Percentiles rank a stretch among this genome's conserved stretches.
Evolutionary conservation across 2,888 invertebrate species (phyloP).

Genomic region (Microctonus aethiopoides): DNA sequence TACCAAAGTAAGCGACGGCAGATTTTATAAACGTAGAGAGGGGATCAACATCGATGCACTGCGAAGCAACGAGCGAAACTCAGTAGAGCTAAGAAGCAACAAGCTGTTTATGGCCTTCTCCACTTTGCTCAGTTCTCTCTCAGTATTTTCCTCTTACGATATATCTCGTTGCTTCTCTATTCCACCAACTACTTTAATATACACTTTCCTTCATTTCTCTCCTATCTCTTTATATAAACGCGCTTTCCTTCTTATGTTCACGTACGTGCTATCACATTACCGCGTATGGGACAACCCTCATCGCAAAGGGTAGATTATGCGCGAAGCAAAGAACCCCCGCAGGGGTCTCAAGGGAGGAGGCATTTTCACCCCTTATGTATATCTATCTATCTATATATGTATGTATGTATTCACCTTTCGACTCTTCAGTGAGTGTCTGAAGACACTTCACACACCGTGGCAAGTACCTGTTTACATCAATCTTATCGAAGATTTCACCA

Average conservation of each 20-base stretch:
- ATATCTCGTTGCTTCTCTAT: constrained; percentile 1
- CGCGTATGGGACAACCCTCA: constrained; percentile 22
- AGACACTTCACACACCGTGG: constrained; percentile 49
- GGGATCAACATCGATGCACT: constrained; percentile 46
- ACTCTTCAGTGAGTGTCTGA: constrained; percentile 38
- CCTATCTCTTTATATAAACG: constrained; percentile 9
- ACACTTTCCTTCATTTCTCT: not conserved
- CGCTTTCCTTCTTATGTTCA: constrained; percentile 43
- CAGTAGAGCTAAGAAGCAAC: constrained; percentile 60
- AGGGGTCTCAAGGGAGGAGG: constrained; percentile 38
- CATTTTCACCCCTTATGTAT: constrained; percentile 28
- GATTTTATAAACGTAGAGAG: no score
- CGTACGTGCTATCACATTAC: constrained; percentile 21
- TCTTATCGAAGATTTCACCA: constrained; percentile 61
- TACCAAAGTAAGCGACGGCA: constrained; percentile 40
- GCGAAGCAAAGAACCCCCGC: constrained; percentile 50
- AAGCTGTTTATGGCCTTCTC: constrained; percentile 64
- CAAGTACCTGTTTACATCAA: constrained; percentile 63
- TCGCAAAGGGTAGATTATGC: constrained; percentile 25
- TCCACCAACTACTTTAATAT: not conserved
- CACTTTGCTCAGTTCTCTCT: constrained; percentile 41
- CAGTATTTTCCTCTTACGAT: constrained; percentile 30
- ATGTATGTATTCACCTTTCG: not conserved
- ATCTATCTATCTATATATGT: not conserved
- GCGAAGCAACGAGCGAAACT: not conserved